These are phyloP conservation scores for Diplodus sargus DNA, from an alignment of 2,797 vertebrate genomes.

Conservation along the genomic window DNA sequence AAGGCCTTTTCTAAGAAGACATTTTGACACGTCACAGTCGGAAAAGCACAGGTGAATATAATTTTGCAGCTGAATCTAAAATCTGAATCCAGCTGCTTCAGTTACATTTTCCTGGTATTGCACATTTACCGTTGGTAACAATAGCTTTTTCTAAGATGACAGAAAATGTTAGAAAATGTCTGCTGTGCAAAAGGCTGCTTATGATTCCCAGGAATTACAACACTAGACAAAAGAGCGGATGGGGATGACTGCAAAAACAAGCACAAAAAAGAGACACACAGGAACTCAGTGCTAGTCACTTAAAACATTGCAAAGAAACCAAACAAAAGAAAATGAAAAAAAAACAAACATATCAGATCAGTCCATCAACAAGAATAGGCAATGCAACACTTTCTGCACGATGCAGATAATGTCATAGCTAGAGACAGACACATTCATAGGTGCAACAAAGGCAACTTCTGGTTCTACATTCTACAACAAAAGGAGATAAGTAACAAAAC, in stretches of 20 bases:
- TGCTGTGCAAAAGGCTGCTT: neutral
- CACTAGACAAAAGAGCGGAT: slow-evolving; percentile 20
- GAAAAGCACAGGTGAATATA: neutral
- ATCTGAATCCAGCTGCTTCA: neutral
- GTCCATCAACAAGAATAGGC: neutral
- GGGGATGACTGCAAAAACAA: slow-evolving; percentile 19
- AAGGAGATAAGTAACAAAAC: neutral
- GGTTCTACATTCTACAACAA: neutral
- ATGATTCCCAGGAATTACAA: slow-evolving; percentile 4
- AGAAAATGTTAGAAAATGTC: neutral
- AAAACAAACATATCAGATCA: neutral
- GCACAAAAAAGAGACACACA: neutral
- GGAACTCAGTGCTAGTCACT: neutral
- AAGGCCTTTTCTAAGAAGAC: neutral
- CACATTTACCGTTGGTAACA: neutral
- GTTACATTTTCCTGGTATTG: neutral
- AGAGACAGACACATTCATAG: neutral
- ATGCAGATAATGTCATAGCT: too few relatives aligned
- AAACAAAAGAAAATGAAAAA: neutral
- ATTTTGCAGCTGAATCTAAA: neutral
- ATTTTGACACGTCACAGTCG: neutral
- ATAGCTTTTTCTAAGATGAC: neutral
- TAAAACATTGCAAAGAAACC: neutral
- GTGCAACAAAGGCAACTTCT: neutral
- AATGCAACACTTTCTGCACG: neutral